phyloP scores from a whole-genome alignment of 2,888 invertebrate species.

The Sesia bembeciformis region DNA sequence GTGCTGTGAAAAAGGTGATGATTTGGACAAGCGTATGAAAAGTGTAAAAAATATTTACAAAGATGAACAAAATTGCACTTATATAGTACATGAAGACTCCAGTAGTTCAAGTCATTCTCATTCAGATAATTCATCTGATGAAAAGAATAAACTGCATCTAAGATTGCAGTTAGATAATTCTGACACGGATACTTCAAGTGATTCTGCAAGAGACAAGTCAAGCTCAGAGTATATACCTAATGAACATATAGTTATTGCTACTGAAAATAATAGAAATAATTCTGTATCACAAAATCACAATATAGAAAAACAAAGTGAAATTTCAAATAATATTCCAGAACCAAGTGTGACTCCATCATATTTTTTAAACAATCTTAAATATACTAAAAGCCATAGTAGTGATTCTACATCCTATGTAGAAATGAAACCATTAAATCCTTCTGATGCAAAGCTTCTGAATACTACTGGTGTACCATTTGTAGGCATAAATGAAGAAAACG shows the following conservation, averaged over 20 bases:
- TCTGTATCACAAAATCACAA: not conserved
- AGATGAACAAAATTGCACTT: constrained; percentile 58
- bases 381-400: constrained; percentile 41
- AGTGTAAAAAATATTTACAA: constrained; percentile 13
- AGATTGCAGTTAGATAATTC: constrained; percentile 56
- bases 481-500: constrained; percentile 15
- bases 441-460: constrained; percentile 44
- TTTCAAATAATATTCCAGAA: not conserved
- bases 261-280: constrained; percentile 14
- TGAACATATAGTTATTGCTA: constrained; percentile 32
- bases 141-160: constrained; percentile 57
- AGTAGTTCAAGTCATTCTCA: constrained; percentile 50
- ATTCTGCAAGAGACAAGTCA: constrained; percentile 52
- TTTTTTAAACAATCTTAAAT: constrained; percentile 27
- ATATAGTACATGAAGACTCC: constrained; percentile 61
- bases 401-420: constrained; percentile 62
- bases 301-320: constrained; percentile 1
- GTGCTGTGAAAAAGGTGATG: constrained; percentile 23
- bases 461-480: constrained; percentile 36
- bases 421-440: constrained; percentile 44
- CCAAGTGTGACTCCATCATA: constrained; percentile 5
- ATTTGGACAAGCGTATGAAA: constrained; percentile 13
- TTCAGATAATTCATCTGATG: constrained; percentile 64
- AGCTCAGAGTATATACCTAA: constrained; percentile 62
- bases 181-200: constrained; percentile 65